Evolutionary conservation across 2,888 invertebrate species (phyloP), one percentile per base, ranked within the genome.

Genomic region (Cabera pusaria): DNA sequence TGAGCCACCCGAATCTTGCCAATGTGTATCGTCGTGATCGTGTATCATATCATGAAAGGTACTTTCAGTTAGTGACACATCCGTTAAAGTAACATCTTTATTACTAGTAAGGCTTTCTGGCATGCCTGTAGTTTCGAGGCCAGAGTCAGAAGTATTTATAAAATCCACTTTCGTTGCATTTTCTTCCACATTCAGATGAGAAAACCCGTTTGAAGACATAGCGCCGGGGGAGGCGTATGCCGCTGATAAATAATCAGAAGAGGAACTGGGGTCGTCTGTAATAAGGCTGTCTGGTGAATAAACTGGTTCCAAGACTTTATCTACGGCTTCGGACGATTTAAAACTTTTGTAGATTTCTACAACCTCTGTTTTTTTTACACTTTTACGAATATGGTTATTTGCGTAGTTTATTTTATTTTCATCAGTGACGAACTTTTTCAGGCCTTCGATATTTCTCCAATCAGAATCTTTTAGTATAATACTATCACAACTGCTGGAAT

Each of bases 121-220:
- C 57, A 79, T 58, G 18, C 78, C 82, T 27, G 85, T 82, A 37
- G 80, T 86, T 49, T 90, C 90, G 46, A 88, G 56, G 5, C 86
- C 90, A 5, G 90, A 90, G 69, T 90, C 90, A 16, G 83, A 84
- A n/a, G n/a, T n/a, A n/a, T n/a, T n/a, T n/a, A n/a, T n/a, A n/a
- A n/a, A n/a, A n/a, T n/a, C n/a, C 40, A 83, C 72, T 16, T 76
- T 80, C 45, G 77, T 70, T 39, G 67, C 68, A 27, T 81, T 78
- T 44, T 88, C 87, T 42, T 72, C 72, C 62, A 71, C 68, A 74
- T 77, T 75, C 64, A 77, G 64, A 51, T 70, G 76, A 42, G 63
- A 58, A 41, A 59, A 44, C 12, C 56, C 61, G 24, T 63, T 59
- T 44, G 65, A 65, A 35, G 63, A 59, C 38, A 56, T 62, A 35